Evolutionary conservation across 1,140 invertebrate genomes (phyloP).

Genomic region (Lepidotrigona ventralis): DNA sequence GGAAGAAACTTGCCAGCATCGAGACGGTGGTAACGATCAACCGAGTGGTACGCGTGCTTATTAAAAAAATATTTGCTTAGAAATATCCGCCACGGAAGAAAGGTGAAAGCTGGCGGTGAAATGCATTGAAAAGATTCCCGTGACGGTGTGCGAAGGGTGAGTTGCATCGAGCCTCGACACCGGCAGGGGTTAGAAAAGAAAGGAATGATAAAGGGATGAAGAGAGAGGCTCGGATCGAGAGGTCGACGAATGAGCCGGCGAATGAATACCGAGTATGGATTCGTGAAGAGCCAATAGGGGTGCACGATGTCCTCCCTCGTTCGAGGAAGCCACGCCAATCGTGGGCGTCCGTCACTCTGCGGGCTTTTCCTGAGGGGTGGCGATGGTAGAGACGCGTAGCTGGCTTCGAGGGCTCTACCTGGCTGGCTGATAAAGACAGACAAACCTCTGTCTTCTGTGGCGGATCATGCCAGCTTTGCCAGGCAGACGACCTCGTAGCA

Average conservation of each 20-base stretch:
- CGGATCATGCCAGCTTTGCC: conserved; percentile 68
- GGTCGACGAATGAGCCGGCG: conserved; percentile 67
- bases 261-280: conserved; percentile 74
- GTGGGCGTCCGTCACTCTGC: conserved; percentile 52
- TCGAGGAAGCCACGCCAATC: conserved; percentile 64
- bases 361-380: conserved; percentile 47
- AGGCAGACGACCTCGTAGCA: conserved; percentile 56
- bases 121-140: conserved; percentile 54
- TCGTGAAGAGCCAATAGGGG: conserved; percentile 64
- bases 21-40: background rate
- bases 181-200: conserved; percentile 25
- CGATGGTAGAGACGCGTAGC: conserved; percentile 37
- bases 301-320: conserved; percentile 60
- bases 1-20: background rate
- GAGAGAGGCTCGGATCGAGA: conserved; percentile 31
- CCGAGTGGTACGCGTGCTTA: conserved; percentile 31
- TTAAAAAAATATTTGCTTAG: conserved; percentile 65
- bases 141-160: conserved; percentile 38
- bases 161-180: conserved; percentile 32
- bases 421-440: conserved; percentile 73
- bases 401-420: conserved; percentile 58
- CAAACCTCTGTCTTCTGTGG: conserved; percentile 66
- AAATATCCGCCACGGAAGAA: conserved; percentile 46
- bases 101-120: conserved; percentile 58
- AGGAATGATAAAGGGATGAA: conserved; percentile 28